A percentile compares a stretch with the other conserved stretches of the same genome.
Evolutionary conservation across 1,140 invertebrate genomes (phyloP).

Genomic region (Schlechtendalia chinensis): DNA sequence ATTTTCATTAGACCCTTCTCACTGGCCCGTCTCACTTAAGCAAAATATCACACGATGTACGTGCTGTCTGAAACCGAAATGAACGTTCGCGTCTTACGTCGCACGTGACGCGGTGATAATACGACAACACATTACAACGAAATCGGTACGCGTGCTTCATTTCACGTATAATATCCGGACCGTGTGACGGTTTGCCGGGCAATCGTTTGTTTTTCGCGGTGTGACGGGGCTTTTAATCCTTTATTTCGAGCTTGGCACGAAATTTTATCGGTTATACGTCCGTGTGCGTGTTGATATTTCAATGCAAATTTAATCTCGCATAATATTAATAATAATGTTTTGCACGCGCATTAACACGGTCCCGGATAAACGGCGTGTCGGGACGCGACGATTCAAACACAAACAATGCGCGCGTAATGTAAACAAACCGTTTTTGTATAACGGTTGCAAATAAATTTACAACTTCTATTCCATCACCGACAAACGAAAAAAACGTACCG

Average conservation of each 20-base stretch:
- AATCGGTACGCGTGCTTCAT: background rate
- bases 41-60: background rate
- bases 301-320: slow-evolving; percentile 2
- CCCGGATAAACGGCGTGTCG: background rate
- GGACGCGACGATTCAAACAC: background rate
- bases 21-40: slow-evolving; percentile 11
- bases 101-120: no score
- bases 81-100: background rate
- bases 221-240: background rate
- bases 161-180: background rate
- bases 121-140: background rate
- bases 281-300: no score
- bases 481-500: background rate
- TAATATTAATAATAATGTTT: background rate
- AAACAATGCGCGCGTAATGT: background rate
- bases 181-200: no score
- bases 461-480: fast-evolving
- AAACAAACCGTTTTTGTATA: background rate
- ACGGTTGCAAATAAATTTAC: background rate
- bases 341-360: background rate
- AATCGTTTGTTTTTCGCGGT: background rate
- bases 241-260: background rate
- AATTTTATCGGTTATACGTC: no score
- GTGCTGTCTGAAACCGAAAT: background rate
- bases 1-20: background rate